These are phyloP conservation scores for Galerucella nymphaeae DNA, from an alignment of 2,888 invertebrate species.

Conservation along the genomic window DNA sequence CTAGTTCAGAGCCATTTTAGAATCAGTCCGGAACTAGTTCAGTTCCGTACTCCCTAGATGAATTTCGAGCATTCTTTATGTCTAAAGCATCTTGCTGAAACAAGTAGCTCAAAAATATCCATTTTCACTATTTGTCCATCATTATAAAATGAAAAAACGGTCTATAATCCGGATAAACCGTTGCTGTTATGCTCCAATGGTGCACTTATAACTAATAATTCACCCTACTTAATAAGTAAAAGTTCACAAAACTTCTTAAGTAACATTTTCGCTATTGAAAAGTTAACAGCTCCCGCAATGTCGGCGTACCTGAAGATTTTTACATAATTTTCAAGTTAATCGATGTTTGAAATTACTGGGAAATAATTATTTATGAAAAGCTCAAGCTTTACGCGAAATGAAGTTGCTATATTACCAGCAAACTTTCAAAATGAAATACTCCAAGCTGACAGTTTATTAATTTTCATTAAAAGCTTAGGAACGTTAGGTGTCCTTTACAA, in stretches of 20 bases:
- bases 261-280: neutral
- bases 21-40: too few species aligned
- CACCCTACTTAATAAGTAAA: too few species aligned
- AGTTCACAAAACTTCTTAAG: neutral
- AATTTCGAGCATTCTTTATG: too few species aligned
- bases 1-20: too few species aligned
- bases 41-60: too few species aligned
- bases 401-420: neutral
- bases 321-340: neutral
- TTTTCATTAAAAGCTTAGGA: constrained; percentile 11
- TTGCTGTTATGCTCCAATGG: too few species aligned
- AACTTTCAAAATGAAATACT: constrained; percentile 10
- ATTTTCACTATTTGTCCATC: too few species aligned
- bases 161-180: too few species aligned
- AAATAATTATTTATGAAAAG: neutral
- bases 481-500: constrained; percentile 4
- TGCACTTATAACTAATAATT: too few species aligned
- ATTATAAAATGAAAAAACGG: too few species aligned
- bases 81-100: too few species aligned
- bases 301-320: neutral
- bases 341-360: neutral
- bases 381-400: neutral
- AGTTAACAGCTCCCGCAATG: neutral
- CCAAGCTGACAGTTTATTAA: constrained; percentile 10
- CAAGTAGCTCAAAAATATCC: too few species aligned